Evolutionary conservation across 1,140 invertebrate genomes (phyloP).

Genomic region (Solenopsis fugax): DNA sequence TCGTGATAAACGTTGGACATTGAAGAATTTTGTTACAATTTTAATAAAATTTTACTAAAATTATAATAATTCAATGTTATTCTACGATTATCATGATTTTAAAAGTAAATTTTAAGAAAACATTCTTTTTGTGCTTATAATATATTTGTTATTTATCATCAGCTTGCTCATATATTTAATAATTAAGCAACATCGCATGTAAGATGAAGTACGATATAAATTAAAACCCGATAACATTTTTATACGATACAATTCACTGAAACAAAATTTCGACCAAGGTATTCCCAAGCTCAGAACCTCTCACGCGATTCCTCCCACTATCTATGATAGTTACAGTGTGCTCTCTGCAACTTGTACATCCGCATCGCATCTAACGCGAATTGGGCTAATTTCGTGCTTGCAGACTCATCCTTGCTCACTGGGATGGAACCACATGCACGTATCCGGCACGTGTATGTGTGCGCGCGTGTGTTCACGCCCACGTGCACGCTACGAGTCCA

Average conservation of each 20-base stretch:
- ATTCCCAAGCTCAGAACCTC: background rate
- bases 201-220: background rate
- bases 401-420: background rate
- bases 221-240: background rate
- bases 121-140: no score
- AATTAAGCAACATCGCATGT: background rate
- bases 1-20: no score
- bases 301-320: background rate
- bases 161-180: background rate
- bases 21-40: no score
- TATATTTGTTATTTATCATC: no score
- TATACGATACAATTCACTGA: background rate
- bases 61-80: no score
- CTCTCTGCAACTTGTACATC: background rate
- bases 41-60: no score
- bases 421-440: background rate
- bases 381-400: conserved; percentile 5
- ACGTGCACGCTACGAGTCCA: background rate
- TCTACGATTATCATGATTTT: no score
- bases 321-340: background rate
- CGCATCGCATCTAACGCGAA: background rate
- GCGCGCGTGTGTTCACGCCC: background rate
- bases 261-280: background rate
- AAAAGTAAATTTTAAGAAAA: no score
- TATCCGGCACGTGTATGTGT: background rate